phyloP scores from a whole-genome alignment of 2,888 invertebrate genomes.

The Coleophora deauratella region DNA sequence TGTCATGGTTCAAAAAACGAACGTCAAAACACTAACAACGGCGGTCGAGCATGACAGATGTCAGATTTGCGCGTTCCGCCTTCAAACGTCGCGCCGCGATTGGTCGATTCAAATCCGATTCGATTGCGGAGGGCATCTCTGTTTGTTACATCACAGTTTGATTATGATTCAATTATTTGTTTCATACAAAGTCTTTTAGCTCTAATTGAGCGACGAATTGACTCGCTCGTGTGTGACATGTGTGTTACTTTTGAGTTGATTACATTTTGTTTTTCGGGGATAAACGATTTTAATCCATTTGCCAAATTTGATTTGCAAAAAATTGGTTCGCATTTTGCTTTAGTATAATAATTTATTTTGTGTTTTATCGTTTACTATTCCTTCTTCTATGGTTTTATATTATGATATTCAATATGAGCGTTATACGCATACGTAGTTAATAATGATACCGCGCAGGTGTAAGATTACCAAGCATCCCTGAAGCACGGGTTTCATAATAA shows the following conservation, averaged over 20 bases:
- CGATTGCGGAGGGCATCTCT: conserved; percentile 28
- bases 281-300: neutral
- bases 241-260: conserved; percentile 24
- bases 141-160: conserved; percentile 43
- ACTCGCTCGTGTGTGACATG: conserved; percentile 32
- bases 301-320: neutral
- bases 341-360: too few relatives aligned
- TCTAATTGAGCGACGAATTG: conserved; percentile 53
- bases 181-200: conserved; percentile 38
- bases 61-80: conserved; percentile 43
- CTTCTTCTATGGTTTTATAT: too few relatives aligned
- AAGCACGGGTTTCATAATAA: too few relatives aligned
- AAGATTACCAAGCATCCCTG: too few relatives aligned
- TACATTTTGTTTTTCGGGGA: conserved; percentile 12
- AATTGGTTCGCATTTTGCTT: too few relatives aligned
- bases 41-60: conserved; percentile 61
- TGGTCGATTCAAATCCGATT: conserved; percentile 45
- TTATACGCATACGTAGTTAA: too few relatives aligned
- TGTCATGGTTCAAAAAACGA: conserved; percentile 54
- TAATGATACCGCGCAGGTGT: too few relatives aligned
- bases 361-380: too few relatives aligned
- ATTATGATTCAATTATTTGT: conserved; percentile 47
- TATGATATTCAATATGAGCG: too few relatives aligned
- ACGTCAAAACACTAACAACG: conserved; percentile 44
- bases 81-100: conserved; percentile 27